phyloP scores from a whole-genome alignment of 2,113 vertebrate genomes.

The Agapornis roseicollis region DNA sequence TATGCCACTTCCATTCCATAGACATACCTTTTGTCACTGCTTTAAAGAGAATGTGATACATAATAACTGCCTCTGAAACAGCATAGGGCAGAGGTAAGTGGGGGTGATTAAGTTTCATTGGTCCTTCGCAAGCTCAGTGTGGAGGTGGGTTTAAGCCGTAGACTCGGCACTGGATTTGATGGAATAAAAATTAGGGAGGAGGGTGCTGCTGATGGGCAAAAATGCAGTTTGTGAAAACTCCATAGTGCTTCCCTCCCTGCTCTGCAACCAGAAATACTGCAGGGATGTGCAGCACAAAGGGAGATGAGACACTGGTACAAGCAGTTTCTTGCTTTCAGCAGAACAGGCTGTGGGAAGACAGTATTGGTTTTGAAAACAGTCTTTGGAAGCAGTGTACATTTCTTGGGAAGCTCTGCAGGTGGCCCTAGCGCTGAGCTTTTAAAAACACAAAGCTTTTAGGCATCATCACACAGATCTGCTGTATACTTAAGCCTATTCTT shows the following conservation, averaged over 20 bases:
- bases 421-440: background rate
- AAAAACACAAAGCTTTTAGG: background rate
- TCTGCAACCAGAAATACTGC: background rate
- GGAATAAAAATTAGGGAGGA: background rate
- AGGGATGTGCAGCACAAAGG: background rate
- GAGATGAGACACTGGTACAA: background rate
- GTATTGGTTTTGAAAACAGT: background rate
- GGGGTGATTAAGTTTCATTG: fast-evolving
- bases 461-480: background rate
- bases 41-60: background rate
- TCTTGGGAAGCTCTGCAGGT: slow-evolving; percentile 42
- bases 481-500: background rate
- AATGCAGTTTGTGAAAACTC: background rate
- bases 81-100: background rate
- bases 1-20: background rate
- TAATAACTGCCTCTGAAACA: background rate
- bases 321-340: background rate
- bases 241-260: fast-evolving
- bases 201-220: background rate
- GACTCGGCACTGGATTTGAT: background rate
- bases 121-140: background rate
- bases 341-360: background rate
- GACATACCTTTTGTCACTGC: background rate
- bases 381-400: background rate
- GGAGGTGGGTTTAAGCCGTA: background rate